Conservation (phyloP, 2,113 vertebrate species). For the Physeter macrocephalus region DNA sequence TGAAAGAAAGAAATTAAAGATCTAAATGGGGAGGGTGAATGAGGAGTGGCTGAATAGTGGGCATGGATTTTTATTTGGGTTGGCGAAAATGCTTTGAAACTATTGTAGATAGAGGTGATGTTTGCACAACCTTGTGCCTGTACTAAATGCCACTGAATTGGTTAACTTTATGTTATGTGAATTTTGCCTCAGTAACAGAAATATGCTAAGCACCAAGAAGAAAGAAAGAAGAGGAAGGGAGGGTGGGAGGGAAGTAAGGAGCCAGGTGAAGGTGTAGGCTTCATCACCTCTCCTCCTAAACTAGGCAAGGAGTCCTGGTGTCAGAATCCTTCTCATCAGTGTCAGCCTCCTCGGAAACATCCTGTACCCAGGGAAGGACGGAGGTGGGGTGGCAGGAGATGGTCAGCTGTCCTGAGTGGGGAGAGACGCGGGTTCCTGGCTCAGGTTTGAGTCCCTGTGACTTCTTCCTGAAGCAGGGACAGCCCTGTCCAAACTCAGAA, state of each 20-base stretch:
- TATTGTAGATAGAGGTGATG: neutral
- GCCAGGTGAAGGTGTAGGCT: neutral
- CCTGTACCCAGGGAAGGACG: neutral
- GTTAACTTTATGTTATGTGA: neutral
- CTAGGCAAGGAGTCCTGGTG: neutral
- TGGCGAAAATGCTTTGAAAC: neutral
- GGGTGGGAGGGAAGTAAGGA: neutral
- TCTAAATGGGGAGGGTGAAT: neutral
- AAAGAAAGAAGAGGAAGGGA: neutral
- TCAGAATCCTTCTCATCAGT: neutral
- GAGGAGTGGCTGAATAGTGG: fast-evolving
- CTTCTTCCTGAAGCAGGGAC: neutral
- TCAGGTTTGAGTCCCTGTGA: neutral
- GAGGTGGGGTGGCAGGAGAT: neutral
- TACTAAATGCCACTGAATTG: neutral
- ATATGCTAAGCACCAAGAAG: neutral
- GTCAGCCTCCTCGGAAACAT: neutral
- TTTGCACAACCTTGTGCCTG: neutral
- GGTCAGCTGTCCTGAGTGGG: neutral
- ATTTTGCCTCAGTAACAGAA: neutral
- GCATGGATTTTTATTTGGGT: neutral
- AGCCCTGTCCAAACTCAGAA: neutral
- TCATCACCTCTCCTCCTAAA: neutral
- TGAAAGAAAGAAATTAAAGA: neutral
- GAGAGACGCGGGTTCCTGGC: neutral